Evolutionary conservation across 2,888 invertebrate species (phyloP), one percentile per base, ranked within the genome.

Genomic region (Drosophila melanosoma): DNA sequence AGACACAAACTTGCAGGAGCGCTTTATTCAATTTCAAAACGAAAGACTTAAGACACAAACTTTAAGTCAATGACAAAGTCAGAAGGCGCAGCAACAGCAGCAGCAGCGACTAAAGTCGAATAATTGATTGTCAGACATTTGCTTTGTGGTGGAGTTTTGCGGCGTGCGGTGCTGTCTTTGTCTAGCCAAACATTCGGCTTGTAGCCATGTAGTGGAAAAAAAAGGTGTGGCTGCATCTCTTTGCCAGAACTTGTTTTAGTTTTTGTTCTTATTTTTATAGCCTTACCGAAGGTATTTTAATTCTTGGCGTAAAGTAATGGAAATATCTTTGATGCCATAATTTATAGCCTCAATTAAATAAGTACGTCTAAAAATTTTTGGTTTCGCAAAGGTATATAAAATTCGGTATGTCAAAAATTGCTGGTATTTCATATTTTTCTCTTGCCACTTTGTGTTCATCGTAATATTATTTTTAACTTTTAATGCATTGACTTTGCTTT

Each of bases 1-100:
- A 79, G 77, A 69, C 81, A 80, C 77, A 70, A 82, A 85, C 82
- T 77, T 38, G 66, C 32, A 58, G 67, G 32, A 57, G 57, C 40
- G 10, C n/a, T 20, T 6, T 52, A 69, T 82, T 80, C 72, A 72
- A 64, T 57, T 54, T 57, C 42, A 53, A 73, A 74, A 51, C 73
- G 67, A 85, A 89, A 74, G 82, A 89, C 88, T 87, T 85, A 79
- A 88, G 81, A 67, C 87, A 81, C 82, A 79, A 84, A 89, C 86
- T 75, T 57, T 57, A 57, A 40, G 63, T 61, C 70, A 76, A 76
- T 83, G 77, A 74, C 83, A 81, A 72, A 83, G 76, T 71, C 70
- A 68, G 71, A 56, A 81, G 63, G 70, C 70, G 67, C 64, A 54
- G 63, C 56, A 35, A 3, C n/a, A 54, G 12, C 54, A 36, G 12